These are phyloP conservation scores for Mamestra brassicae DNA, from an alignment of 2,888 invertebrate genomes.

Conservation along the genomic window DNA sequence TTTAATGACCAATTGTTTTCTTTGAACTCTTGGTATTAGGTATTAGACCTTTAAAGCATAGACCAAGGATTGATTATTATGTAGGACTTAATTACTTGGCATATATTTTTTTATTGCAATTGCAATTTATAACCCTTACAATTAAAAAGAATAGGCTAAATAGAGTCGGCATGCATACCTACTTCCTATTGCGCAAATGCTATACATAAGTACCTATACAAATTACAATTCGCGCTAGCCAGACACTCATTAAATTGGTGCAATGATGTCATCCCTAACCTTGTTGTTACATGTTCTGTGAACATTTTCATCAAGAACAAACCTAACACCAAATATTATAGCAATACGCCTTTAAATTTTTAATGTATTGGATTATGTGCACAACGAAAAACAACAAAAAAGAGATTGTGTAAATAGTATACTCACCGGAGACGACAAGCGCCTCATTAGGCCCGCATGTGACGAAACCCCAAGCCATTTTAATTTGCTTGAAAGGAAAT, in stretches of 20 bases:
- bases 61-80: not conserved
- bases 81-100: not conserved
- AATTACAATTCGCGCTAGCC: slow-evolving; percentile 43
- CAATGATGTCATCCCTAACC: slow-evolving; percentile 54
- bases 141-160: not conserved
- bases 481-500: slow-evolving; percentile 65
- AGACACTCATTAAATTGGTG: slow-evolving; percentile 43
- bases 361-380: not conserved
- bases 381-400: slow-evolving; percentile 42
- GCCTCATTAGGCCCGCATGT: slow-evolving; percentile 99
- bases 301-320: not conserved
- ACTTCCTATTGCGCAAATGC: slow-evolving; percentile 22
- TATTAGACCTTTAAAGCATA: too few relatives aligned
- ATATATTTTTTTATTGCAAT: not conserved
- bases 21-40: not conserved
- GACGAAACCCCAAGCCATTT: slow-evolving; percentile 96
- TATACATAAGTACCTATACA: not conserved
- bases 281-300: not conserved
- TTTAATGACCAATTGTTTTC: too few relatives aligned
- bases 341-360: not conserved
- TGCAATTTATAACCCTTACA: not conserved
- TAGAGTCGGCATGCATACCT: not conserved
- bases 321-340: not conserved
- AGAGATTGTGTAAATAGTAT: slow-evolving; percentile 29
- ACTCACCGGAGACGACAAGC: slow-evolving; percentile 97